Evolutionary conservation across 1,140 invertebrate species (phyloP).

Genomic region (Carcinoscorpius rotundicauda): DNA sequence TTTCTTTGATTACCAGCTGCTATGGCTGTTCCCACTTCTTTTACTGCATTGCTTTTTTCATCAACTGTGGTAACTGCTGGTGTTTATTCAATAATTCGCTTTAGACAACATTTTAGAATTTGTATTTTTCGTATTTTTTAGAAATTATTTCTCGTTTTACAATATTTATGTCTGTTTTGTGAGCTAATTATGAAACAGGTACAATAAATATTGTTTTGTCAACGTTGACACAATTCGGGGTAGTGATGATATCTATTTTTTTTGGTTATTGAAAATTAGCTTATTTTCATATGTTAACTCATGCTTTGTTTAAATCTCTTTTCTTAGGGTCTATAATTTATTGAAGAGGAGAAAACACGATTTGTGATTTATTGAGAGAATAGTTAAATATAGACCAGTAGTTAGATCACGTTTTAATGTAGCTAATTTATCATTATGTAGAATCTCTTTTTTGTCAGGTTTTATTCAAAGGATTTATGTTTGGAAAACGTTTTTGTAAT

Average conservation of each 20-base stretch:
- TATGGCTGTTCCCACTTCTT: conserved; percentile 52
- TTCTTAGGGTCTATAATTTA: not conserved
- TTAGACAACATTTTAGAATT: too few relatives aligned
- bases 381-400: too few relatives aligned
- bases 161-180: not conserved
- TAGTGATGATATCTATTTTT: not conserved
- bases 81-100: conserved; percentile 49
- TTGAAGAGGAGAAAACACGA: not conserved
- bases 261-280: not conserved
- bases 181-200: conserved; percentile 3
- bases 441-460: too few relatives aligned
- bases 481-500: too few relatives aligned
- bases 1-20: conserved; percentile 54
- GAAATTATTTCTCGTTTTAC: conserved; percentile 19
- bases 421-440: too few relatives aligned
- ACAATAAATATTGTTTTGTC: conserved; percentile 8
- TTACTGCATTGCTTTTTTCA: conserved; percentile 58
- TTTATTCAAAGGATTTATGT: too few relatives aligned
- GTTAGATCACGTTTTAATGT: too few relatives aligned
- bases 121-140: too few relatives aligned
- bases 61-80: conserved; percentile 58
- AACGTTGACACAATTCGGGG: conserved; percentile 1
- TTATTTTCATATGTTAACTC: not conserved
- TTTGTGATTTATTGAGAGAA: conserved; percentile 1
- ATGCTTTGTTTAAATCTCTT: conserved; percentile 8